Base-by-base conservation (phyloP, 2,113 vertebrate species). In the Engystomops pustulosus region DNA sequence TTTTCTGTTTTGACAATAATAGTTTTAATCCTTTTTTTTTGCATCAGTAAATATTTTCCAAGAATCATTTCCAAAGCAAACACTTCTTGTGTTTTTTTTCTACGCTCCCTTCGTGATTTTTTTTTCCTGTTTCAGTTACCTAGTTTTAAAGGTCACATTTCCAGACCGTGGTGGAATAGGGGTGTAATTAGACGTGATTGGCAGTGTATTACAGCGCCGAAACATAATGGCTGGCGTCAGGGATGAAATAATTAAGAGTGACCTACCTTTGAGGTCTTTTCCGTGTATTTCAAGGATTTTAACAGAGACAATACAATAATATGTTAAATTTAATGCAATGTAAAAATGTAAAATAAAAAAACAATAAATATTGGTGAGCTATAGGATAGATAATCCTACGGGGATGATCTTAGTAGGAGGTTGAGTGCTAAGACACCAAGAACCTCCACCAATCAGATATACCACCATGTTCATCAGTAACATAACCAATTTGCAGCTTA, bases 1-100 rank as follows among this genome's bases (percentile, higher is more conserved):
- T 67, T 62, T 67, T 36, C 32, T 67, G 62, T 67, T 67, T 67
- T 36, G 62, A 36, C 62, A 18, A 67, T 67, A 67, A 67, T 36
- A 20, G 2, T 9, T 36, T 36, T 5, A 67, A 67, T 3, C 17
- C 55, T 36, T 36, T 36, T 67, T 34, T 67, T 20, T 2, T 17
- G 38, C 8, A 65, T 27, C 30, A 32, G 27, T 65, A 65, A 65
- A 65, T 32, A 65, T 36, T 67, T 65, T 32, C 34, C 27, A 20
- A 4, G 15, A 20, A 30, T 15, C 8, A 2, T 30, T 30, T 27
- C 58, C 5, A 67, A 67, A 67, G 62, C 62, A 18, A 67, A 36
- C 20, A 34, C 15, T 32, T 32, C 15, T 32, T 30, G 0, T 62
- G 25, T 62, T 34, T 65, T 32, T n/a, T 8, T 62, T 14, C 25